phyloP scores from a whole-genome alignment of 2,113 vertebrate genomes.

The Eurypyga helias region DNA sequence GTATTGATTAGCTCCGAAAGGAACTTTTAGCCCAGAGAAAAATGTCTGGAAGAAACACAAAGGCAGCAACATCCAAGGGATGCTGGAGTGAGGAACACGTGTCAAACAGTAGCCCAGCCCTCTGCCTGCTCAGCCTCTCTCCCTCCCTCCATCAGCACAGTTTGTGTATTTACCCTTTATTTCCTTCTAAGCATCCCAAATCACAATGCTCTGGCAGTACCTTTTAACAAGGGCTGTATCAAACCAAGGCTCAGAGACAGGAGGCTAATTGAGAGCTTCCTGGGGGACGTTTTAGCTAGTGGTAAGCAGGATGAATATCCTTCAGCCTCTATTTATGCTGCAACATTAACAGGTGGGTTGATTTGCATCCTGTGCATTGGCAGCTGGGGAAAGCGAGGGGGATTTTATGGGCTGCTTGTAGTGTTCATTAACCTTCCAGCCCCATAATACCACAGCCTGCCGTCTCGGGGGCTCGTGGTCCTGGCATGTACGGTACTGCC shows the following conservation, averaged over 20 bases:
- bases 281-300: background rate
- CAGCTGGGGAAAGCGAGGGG: background rate
- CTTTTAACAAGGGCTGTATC: background rate
- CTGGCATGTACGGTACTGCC: fast-evolving
- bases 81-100: background rate
- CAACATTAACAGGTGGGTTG: background rate
- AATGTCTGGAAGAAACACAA: background rate
- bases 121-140: background rate
- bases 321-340: background rate
- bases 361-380: background rate
- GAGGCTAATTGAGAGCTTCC: background rate
- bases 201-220: background rate
- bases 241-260: background rate
- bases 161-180: background rate
- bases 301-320: background rate
- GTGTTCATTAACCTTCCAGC: background rate
- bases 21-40: background rate
- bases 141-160: background rate
- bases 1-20: background rate
- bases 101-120: background rate
- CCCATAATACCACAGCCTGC: fast-evolving
- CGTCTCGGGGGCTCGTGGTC: fast-evolving
- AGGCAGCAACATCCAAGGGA: background rate
- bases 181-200: background rate
- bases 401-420: background rate